Base-by-base conservation (phyloP, 2,113 vertebrate species). In the Tricholaema leucomelas region DNA sequence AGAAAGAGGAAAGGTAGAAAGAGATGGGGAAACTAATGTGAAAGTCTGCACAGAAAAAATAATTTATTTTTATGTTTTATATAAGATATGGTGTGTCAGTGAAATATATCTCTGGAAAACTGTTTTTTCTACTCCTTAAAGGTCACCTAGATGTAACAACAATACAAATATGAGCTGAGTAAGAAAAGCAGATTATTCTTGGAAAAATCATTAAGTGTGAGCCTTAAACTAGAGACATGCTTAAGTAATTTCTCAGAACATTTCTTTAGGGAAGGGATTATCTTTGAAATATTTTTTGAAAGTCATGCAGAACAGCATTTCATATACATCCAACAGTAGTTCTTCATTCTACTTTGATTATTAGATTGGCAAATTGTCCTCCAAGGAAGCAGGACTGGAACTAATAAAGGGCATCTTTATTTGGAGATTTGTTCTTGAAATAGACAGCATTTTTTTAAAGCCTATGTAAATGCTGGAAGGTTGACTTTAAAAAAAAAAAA, bases 231-330 rank as follows among this genome's bases (percentile, higher is more conserved):
- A 60, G 9, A 4, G 2, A 15, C 12, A 46, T 19, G 2, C 2
- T 89, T 65, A 35, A 81, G 65, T 63, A 73, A 77, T 67, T 80
- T 88, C 35, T 52, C 80, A 46, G 48, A 88, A 50, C 18, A 36
- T 58, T 85, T 74, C 30, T 83, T 80, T 42, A 30, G 12, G 15
- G n/a, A 54, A 10, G 13, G 21, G 2, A 55, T 63, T 81, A 24
- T 88, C 64, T 77, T 52, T 86, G 27, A 84, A 83, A 74, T 46
- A 38, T 30, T 50, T 95, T 83, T 81, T 31, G 76, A 83, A 87
- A 66, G 4, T n/a, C n/a, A n/a, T n/a, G 11, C 25, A 90, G 18
- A 80, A 54, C 20, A 46, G 7, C 44, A 23, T 74, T 80, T n/a
- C 10, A 8, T 48, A 59, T 5, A 27, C 25, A 69, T 69, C 6